phyloP scores from a whole-genome alignment of 2,113 vertebrate species.

The Podocnemis expansa region DNA sequence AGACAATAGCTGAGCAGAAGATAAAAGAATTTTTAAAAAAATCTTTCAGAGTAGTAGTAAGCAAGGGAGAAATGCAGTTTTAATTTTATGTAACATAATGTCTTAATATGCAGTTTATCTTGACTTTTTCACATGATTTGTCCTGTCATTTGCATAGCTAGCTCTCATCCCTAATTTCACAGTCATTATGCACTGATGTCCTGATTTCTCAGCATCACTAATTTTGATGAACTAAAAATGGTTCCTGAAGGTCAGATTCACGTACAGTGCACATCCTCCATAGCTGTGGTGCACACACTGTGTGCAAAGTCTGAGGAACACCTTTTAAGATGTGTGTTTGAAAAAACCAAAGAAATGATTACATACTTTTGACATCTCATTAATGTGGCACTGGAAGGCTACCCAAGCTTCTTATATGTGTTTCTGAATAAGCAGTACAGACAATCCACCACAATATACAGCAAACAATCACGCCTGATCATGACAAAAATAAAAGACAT shows the following conservation, averaged over 20 bases:
- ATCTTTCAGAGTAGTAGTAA: slow-evolving; percentile 74
- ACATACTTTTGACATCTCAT: neutral
- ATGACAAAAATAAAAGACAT: neutral
- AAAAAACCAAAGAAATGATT: neutral
- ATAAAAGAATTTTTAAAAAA: slow-evolving; percentile 77
- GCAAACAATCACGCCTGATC: neutral
- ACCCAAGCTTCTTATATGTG: neutral
- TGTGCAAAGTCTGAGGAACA: neutral
- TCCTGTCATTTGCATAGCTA: slow-evolving; percentile 94
- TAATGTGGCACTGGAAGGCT: neutral
- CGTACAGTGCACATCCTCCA: slow-evolving; percentile 44
- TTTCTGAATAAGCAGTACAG: neutral
- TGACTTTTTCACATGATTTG: slow-evolving; percentile 95
- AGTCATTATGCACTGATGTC: slow-evolving; percentile 98
- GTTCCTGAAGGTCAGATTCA: slow-evolving; percentile 93
- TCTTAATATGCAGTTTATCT: slow-evolving; percentile 96
- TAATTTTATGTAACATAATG: slow-evolving; percentile 90
- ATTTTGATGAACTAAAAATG: slow-evolving; percentile 98
- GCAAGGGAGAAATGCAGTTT: slow-evolving; percentile 86
- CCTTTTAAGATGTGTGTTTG: slow-evolving; percentile 19
- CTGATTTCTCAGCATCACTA: slow-evolving; percentile 96
- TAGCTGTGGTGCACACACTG: slow-evolving; percentile 47
- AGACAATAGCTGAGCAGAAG: slow-evolving; percentile 84
- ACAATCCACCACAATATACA: slow-evolving; percentile 46
- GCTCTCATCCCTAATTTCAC: slow-evolving; percentile 96